Conservation (phyloP, 2,888 invertebrate genomes). For the Agapostemon virescens region DNA sequence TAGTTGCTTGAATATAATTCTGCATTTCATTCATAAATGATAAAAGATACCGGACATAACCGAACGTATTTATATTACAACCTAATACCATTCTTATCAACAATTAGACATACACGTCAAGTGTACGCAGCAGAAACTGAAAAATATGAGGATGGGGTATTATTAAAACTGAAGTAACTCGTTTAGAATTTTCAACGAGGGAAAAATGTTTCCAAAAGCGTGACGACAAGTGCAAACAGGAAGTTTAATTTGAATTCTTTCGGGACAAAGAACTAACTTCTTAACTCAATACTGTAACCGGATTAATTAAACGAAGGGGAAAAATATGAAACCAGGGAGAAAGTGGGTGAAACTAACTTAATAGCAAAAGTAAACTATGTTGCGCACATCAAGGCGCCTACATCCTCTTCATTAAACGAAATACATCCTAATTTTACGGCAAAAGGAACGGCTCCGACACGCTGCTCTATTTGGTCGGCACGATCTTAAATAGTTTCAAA, state of each 20-base stretch:
- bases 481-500: conserved; percentile 57
- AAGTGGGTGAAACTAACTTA: conserved; percentile 3
- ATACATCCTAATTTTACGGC: background rate
- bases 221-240: background rate
- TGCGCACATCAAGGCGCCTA: background rate
- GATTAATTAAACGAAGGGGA: background rate
- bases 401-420: conserved; percentile 18
- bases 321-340: conserved; percentile 3
- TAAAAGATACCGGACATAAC: too few relatives aligned
- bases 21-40: too few relatives aligned
- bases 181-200: background rate
- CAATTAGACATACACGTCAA: background rate
- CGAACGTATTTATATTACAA: background rate
- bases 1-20: too few relatives aligned
- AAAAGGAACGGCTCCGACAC: conserved; percentile 2
- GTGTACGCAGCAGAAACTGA: background rate
- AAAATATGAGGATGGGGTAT: background rate
- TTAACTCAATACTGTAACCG: background rate
- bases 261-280: background rate
- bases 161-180: background rate
- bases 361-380: background rate
- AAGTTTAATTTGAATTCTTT: conserved; percentile 2
- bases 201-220: background rate
- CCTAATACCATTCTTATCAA: background rate
- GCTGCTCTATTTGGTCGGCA: conserved; percentile 5